Percentiles rank a stretch among this genome's conserved stretches.
These are phyloP conservation scores for Sycophila sp. DNA, from an alignment of 1,140 invertebrate species.

Conservation along the genomic window DNA sequence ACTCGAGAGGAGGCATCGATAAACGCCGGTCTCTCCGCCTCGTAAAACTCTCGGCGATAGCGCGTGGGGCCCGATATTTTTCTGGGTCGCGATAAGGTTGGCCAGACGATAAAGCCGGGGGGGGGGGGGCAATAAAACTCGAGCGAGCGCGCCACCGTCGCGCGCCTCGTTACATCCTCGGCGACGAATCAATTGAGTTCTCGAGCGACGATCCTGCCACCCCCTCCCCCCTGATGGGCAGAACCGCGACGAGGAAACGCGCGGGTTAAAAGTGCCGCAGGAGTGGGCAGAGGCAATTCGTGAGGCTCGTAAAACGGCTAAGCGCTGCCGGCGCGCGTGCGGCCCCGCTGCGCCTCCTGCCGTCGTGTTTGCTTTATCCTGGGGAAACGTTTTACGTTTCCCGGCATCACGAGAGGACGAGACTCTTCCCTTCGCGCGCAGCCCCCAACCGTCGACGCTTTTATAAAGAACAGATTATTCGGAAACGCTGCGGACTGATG, in stretches of 20 bases:
- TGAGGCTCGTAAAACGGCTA: constrained; percentile 45
- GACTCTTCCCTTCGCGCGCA: background rate
- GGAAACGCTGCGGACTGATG: background rate
- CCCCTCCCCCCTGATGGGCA: no score
- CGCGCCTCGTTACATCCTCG: background rate
- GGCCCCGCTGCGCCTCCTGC: constrained; percentile 8
- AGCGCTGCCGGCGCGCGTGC: constrained; percentile 3
- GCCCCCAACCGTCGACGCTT: background rate
- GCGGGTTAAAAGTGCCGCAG: constrained; percentile 33
- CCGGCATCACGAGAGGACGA: constrained; percentile 10
- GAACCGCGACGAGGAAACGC: background rate
- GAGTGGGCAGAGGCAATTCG: constrained; percentile 31
- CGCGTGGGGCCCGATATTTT: constrained; percentile 35
- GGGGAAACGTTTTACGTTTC: constrained; percentile 23
- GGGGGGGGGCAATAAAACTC: constrained; percentile 16
- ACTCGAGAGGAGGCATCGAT: constrained; percentile 26
- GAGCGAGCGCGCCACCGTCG: background rate
- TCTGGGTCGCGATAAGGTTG: constrained; percentile 35
- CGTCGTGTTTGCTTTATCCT: constrained; percentile 42
- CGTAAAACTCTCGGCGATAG: constrained; percentile 19
- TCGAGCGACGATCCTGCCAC: background rate
- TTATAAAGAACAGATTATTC: constrained; percentile 17
- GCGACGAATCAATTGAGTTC: constrained; percentile 20
- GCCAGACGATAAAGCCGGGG: no score
- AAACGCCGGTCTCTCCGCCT: background rate